Percentiles rank a stretch among this genome's conserved stretches.
Evolutionary conservation across 2,113 vertebrate species (phyloP).

Genomic region (Laterallus jamaicensis): DNA sequence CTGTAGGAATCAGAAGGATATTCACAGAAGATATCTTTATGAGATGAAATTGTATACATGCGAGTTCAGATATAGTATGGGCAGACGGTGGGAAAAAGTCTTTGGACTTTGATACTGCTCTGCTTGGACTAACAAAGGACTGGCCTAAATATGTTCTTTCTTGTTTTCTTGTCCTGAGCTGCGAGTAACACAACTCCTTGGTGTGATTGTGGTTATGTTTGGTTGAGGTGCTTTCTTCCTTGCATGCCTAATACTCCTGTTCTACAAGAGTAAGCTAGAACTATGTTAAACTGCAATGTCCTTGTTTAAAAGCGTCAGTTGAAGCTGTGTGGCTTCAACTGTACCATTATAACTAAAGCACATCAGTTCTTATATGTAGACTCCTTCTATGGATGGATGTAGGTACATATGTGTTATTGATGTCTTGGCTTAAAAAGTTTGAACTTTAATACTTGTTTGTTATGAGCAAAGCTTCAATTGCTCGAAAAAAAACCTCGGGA

Average conservation of each 20-base stretch:
- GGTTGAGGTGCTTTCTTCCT: not conserved
- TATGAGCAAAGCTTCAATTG: not conserved
- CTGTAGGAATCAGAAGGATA: not conserved
- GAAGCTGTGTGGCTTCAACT: not conserved
- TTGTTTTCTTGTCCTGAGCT: not conserved
- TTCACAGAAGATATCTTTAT: not conserved
- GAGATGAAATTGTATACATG: not conserved
- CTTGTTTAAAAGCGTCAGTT: not conserved
- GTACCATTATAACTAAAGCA: not conserved
- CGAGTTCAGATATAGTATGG: not conserved
- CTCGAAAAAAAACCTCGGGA: not conserved
- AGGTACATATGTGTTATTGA: not conserved
- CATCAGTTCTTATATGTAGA: not conserved
- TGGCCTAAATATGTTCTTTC: not conserved
- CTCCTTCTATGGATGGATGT: rapidly evolving
- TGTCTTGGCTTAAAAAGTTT: not conserved
- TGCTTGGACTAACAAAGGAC: not conserved
- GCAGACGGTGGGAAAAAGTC: not conserved
- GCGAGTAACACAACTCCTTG: not conserved
- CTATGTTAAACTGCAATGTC: not conserved
- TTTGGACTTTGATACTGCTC: not conserved
- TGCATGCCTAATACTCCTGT: not conserved
- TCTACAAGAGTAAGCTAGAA: not conserved
- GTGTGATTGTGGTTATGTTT: not conserved
- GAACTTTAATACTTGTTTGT: not conserved